Percentiles rank a stretch among this genome's conserved stretches.
phyloP scores from a whole-genome alignment of 1,140 invertebrate genomes.

The Aphis gossypii region DNA sequence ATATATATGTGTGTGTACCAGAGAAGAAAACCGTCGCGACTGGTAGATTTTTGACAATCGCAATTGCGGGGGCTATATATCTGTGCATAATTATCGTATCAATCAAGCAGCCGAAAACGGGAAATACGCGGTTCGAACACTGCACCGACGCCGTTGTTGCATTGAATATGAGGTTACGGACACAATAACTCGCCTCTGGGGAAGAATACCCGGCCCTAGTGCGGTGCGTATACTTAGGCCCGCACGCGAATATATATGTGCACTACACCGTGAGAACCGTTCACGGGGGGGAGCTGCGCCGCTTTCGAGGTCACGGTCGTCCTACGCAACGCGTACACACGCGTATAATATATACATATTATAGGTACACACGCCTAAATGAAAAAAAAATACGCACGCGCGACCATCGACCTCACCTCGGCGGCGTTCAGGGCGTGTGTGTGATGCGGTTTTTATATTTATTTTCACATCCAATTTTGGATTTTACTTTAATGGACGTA shows the following conservation, averaged over 20 bases:
- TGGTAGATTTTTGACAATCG: constrained; percentile 15
- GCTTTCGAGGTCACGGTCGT: constrained; percentile 40
- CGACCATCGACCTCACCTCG: constrained; percentile 33
- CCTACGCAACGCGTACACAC: constrained; percentile 44
- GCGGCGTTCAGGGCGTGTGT: constrained; percentile 6
- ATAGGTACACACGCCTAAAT: not conserved
- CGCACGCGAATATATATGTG: not conserved
- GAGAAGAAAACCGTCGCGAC: not conserved
- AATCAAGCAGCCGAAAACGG: not conserved
- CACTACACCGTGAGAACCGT: constrained; percentile 35
- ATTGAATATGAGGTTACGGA: not conserved
- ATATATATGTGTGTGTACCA: not conserved
- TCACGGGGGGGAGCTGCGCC: not conserved
- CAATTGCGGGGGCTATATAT: constrained; percentile 1
- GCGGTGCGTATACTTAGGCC: not conserved
- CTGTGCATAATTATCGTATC: not conserved
- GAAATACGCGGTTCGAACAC: not conserved
- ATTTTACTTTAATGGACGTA: not conserved
- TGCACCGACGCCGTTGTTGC: not conserved
- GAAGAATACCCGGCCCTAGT: not conserved
- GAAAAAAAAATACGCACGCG: constrained; percentile 33
- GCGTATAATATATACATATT: not conserved
- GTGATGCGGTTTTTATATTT: constrained; percentile 16
- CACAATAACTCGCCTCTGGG: not conserved
- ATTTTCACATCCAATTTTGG: constrained; percentile 5